phyloP scores from a whole-genome alignment of 92 coral and sea anemone species.

The Actinernus sp. region DNA sequence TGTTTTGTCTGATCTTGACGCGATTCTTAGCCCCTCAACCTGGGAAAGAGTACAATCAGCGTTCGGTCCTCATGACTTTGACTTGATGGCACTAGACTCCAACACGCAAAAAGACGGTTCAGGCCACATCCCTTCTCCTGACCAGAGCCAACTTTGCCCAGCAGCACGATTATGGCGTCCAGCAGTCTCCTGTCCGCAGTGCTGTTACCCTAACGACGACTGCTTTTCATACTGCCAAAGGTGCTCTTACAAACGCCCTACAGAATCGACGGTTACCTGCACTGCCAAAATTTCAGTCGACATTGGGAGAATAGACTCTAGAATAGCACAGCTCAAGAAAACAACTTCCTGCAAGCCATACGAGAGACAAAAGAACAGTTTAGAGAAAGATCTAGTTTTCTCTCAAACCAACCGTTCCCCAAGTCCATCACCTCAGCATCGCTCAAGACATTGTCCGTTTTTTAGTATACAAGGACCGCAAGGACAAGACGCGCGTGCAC shows the following conservation, averaged over 20 bases:
- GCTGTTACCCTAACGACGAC: not conserved
- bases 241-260: not conserved
- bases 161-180: not conserved
- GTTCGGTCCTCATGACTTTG: slow-evolving; percentile 2
- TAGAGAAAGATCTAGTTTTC: slow-evolving; percentile 5
- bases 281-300: not conserved
- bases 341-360: not conserved
- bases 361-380: slow-evolving; percentile 3
- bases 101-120: too few species aligned
- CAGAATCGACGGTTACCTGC: not conserved
- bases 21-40: not conserved
- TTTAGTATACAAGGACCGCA: slow-evolving; percentile 6
- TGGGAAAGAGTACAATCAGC: not conserved
- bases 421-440: slow-evolving; percentile 11
- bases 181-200: not conserved
- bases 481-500: not conserved
- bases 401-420: slow-evolving; percentile 3
- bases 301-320: too few species aligned
- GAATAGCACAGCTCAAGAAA: not conserved
- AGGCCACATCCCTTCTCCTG: not conserved
- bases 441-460: slow-evolving; percentile 8
- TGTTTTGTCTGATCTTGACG: not conserved
- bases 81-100: too few species aligned
- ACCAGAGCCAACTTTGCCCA: too few species aligned
- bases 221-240: not conserved